Percentiles rank a stretch among this genome's conserved stretches.
phyloP scores from a whole-genome alignment of 2,888 invertebrate species.

The Thalpophila matura region DNA sequence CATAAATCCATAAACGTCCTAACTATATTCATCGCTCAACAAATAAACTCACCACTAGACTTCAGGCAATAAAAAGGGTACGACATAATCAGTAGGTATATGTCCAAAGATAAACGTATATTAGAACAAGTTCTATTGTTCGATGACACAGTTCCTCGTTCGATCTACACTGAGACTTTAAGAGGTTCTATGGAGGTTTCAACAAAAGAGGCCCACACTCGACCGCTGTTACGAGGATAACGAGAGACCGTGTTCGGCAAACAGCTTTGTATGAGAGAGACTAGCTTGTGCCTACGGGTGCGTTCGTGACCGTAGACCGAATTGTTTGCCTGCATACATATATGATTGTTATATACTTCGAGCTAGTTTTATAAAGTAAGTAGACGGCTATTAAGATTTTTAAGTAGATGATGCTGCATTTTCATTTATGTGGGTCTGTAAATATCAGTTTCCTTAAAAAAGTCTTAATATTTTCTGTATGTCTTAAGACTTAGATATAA shows the following conservation, averaged over 20 bases:
- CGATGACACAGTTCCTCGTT: constrained; percentile 52
- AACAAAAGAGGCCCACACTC: constrained; percentile 67
- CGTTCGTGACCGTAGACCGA: constrained; percentile 2
- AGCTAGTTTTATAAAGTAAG: constrained; percentile 9
- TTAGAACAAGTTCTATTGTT: constrained; percentile 57
- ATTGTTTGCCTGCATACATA: constrained; percentile 14
- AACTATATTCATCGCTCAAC: constrained; percentile 30
- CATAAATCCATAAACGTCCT: constrained; percentile 8
- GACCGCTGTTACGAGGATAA: constrained; percentile 64
- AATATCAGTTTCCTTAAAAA: background rate
- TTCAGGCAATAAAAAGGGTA: constrained; percentile 29
- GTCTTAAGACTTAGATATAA: background rate
- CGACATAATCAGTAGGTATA: constrained; percentile 24
- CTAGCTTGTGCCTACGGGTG: constrained; percentile 35
- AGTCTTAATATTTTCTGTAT: background rate
- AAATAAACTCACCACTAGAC: constrained; percentile 18
- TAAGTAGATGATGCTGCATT: background rate
- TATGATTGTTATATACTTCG: constrained; percentile 10
- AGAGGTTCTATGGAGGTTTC: constrained; percentile 59
- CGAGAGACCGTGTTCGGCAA: constrained; percentile 69
- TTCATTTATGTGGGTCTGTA: background rate
- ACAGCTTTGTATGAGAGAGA: constrained; percentile 60
- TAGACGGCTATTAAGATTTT: constrained; percentile 13
- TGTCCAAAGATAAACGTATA: constrained; percentile 36
- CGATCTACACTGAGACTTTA: constrained; percentile 59